Evolutionary conservation across 2,113 vertebrate genomes (phyloP).

Genomic region (Thryonomys swinderianus): DNA sequence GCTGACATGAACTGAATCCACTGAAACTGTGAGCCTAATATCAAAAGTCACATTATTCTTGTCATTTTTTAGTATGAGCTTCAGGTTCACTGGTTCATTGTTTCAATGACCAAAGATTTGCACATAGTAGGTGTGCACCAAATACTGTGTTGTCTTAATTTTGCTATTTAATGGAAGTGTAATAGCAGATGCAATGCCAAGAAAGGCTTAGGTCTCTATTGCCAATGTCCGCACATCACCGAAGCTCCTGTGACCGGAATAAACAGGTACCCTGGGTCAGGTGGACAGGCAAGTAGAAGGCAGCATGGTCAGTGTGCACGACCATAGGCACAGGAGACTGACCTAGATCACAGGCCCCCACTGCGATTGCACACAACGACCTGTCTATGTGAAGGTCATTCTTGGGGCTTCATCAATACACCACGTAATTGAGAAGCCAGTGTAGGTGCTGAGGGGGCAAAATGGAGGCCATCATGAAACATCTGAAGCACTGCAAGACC

Average conservation of each 20-base stretch:
- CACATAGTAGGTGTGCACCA: neutral
- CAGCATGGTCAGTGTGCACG: neutral
- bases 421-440: neutral
- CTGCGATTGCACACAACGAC: accelerated
- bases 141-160: neutral
- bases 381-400: accelerated
- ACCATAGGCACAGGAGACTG: neutral
- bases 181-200: neutral
- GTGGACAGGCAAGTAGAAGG: neutral
- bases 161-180: neutral
- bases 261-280: accelerated
- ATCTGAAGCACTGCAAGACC: neutral
- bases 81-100: neutral
- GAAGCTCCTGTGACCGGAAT: neutral
- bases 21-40: neutral
- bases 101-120: neutral
- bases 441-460: neutral
- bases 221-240: no score
- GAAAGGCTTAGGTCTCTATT: neutral
- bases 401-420: neutral
- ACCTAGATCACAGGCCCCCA: no score
- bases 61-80: neutral
- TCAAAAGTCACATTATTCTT: neutral
- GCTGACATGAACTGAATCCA: neutral
- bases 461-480: neutral